Conservation (phyloP, 2,888 invertebrate genomes). For the Sinhomidia bicolor region DNA sequence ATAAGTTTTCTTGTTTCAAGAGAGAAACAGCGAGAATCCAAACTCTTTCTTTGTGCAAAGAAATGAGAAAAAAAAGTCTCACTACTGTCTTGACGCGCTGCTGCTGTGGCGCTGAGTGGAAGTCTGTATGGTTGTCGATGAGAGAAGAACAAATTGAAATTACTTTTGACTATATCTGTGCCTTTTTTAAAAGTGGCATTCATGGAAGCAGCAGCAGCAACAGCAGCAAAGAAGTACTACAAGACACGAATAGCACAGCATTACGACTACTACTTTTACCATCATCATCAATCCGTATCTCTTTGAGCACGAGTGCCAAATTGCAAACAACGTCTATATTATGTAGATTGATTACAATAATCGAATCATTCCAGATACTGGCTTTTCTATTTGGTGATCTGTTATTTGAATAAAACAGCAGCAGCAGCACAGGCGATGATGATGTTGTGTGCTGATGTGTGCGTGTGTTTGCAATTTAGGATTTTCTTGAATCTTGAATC, state of each 20-base stretch:
- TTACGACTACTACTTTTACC: too few relatives aligned
- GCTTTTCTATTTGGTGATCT: conserved; percentile 20
- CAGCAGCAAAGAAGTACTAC: too few relatives aligned
- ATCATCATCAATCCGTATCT: neutral
- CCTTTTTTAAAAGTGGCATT: conserved; percentile 35
- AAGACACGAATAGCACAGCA: too few relatives aligned
- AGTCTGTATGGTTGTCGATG: conserved; percentile 16
- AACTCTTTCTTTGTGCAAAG: conserved; percentile 3
- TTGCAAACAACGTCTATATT: conserved; percentile 40
- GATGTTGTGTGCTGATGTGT: too few relatives aligned
- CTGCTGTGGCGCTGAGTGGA: too few relatives aligned
- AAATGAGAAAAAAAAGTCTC: too few relatives aligned
- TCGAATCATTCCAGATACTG: conserved; percentile 44
- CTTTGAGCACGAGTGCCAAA: conserved; percentile 44
- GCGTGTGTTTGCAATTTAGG: conserved; percentile 4
- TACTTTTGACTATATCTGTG: conserved; percentile 6
- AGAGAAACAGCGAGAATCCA: neutral
- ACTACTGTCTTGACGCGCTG: conserved; percentile 13
- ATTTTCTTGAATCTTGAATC: conserved; percentile 3
- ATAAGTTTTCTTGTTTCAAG: neutral
- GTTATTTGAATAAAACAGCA: neutral
- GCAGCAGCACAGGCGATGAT: too few relatives aligned
- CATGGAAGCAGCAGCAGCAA: too few relatives aligned
- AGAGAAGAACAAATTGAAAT: conserved; percentile 52
- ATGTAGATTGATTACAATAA: conserved; percentile 59